phyloP scores from a whole-genome alignment of 2,113 vertebrate genomes.

The Hemichromis elongatus region DNA sequence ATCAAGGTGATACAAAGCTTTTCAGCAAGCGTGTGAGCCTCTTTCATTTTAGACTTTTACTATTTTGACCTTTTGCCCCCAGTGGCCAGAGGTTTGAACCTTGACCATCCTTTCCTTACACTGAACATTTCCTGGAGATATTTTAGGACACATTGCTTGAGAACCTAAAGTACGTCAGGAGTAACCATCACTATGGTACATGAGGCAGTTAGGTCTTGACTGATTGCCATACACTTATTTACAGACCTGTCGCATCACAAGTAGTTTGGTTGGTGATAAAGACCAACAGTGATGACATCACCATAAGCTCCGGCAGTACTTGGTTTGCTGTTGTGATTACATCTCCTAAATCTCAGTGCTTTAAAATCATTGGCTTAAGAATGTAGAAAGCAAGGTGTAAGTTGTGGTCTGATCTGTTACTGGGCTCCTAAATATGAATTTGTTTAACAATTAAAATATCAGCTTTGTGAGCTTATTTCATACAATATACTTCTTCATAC shows the following conservation, averaged over 20 bases:
- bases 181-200: neutral
- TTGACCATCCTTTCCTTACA: slow-evolving; percentile 37
- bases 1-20: slow-evolving; percentile 22
- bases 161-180: neutral
- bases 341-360: neutral
- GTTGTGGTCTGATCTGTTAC: neutral
- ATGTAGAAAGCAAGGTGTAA: neutral
- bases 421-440: neutral
- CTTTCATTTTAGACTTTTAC: slow-evolving; percentile 50
- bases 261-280: neutral
- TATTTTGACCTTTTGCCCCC: slow-evolving; percentile 51
- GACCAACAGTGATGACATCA: neutral
- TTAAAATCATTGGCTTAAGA: neutral
- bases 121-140: neutral
- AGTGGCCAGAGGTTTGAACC: slow-evolving; percentile 41
- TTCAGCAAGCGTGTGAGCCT: slow-evolving; percentile 27
- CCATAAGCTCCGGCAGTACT: neutral
- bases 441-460: neutral
- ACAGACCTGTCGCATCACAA: neutral
- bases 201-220: neutral
- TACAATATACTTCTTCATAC: neutral
- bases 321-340: neutral
- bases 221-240: neutral
- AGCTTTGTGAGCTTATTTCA: neutral
- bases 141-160: neutral